These are phyloP conservation scores for Orientallactaga sibirica DNA, from an alignment of 2,797 vertebrate genomes.

Conservation along the genomic window DNA sequence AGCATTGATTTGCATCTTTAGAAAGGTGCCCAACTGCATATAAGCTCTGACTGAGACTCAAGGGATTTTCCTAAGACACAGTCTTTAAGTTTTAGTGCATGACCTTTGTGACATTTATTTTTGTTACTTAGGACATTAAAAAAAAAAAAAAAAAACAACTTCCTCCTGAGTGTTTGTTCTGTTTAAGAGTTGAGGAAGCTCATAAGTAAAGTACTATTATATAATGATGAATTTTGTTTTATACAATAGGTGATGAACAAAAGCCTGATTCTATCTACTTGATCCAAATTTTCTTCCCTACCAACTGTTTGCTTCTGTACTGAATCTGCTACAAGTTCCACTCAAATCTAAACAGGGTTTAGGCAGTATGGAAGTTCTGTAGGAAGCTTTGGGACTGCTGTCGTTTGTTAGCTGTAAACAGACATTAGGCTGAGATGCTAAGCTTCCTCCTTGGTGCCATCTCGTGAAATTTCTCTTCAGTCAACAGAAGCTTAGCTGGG, in stretches of 20 bases:
- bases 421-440: background rate
- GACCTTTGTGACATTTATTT: constrained; percentile 72
- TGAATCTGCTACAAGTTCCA: background rate
- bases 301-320: background rate
- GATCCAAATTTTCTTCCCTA: background rate
- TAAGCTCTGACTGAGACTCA: background rate
- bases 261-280: background rate
- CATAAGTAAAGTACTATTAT: constrained; percentile 45
- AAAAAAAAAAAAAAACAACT: constrained; percentile 11
- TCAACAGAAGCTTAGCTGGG: background rate
- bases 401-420: background rate
- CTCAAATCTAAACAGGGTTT: background rate
- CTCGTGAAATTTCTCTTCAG: background rate
- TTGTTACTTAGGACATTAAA: constrained; percentile 41
- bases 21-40: background rate
- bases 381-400: background rate
- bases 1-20: background rate
- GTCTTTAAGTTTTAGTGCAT: background rate
- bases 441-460: background rate
- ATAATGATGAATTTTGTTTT: constrained; percentile 61
- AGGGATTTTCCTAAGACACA: constrained; percentile 50
- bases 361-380: background rate
- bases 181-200: constrained; percentile 65
- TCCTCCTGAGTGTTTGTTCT: constrained; percentile 67
- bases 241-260: background rate